Base-by-base conservation (phyloP, 2,888 invertebrate species). In the Arctia plantaginis region DNA sequence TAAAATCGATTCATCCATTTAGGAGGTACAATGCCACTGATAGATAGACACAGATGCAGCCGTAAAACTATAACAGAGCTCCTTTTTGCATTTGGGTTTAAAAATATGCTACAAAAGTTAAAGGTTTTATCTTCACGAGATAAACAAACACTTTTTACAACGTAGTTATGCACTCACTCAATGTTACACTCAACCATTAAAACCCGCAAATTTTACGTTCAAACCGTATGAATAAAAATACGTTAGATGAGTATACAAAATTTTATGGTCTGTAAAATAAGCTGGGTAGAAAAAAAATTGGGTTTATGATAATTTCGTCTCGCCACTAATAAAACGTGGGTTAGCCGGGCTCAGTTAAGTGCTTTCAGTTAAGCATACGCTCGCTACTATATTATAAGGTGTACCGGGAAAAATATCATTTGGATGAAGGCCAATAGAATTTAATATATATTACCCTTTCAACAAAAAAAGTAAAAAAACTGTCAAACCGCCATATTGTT, bases 221-320 rank as follows among this genome's bases (percentile, higher is more conserved):
- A 79, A 80, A 83, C 79, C 82, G 79, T 82, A 82, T 81, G 82
- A 85, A 87, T 85, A 85, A 85, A 85, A 86, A 84, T 81, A 84
- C 82, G 78, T 81, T 85, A 78, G 80, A 82, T 79, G 80, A 80
- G 80, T 79, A 82, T 86, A 83, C 84, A 82, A 82, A 82, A 84
- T 85, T 87, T 87, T 87, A 87, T 87, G 82, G 84, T 64, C 82
- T 84, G 86, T 86, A 82, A 86, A 86, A 83, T 84, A 79, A 83
- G 82, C 76, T 74, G 69, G 77, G 81, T 77, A 74, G 75, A 82
- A 82, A 86, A 62, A 82, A 85, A 84, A 82, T 75, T 81, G 80
- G 84, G 85, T 85, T 82, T 82, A 82, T 82, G 80, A 81, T 85
- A 86, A 83, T 85, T 82, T 81, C 69, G 72, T 74, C 64, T 72